Base-by-base conservation (phyloP, 2,888 invertebrate species). In the Torymus aiolomorphi region DNA sequence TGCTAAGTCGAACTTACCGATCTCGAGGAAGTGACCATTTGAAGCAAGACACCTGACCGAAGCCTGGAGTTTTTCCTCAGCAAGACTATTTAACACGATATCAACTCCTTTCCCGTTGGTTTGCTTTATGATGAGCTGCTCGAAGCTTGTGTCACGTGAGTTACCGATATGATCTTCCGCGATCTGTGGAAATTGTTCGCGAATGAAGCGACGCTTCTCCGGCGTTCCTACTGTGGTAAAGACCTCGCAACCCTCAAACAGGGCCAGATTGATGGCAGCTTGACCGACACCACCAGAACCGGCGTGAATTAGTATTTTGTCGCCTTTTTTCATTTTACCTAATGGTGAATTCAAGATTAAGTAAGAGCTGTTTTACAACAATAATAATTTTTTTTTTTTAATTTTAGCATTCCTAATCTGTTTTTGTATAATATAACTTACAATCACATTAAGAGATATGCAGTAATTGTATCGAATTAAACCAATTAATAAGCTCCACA, bases 101-200 rank as follows among this genome's bases (percentile, higher is more conserved):
- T 99, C 96, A 0, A 99, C 98, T 61, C 98, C 98, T 84, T 92
- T 92, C 14, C 98, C 98, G 5, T 94, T 92, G 0, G 98, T 98
- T 86, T 94, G 93, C 63, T 91, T 92, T 85, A 95, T 92, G 74
- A 99, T 93, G 93, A 97, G 94, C 83, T 94, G 93, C 89, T 98
- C 98, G 90, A 99, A 99, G 0, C 95, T 94, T 0, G 94, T 92
- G 88, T 97, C 95, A 85, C 97, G 93, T 13, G 98, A 97, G 90
- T 97, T 96, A 31, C 96, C 96, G 87, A 98, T 97, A 87, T 96
- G 93, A 65, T 90, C 86, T 42, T 94, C 94, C 5, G 88, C 87
- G 20, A 91, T 93, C 82, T 90, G 87, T 0, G 94, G 94, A 87
- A 94, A 95, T 24, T 70, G 84, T 54, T 89, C 88, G 84, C 91